Base-by-base conservation (phyloP, 2,888 invertebrate genomes). In the Eupithecia dodoneata region DNA sequence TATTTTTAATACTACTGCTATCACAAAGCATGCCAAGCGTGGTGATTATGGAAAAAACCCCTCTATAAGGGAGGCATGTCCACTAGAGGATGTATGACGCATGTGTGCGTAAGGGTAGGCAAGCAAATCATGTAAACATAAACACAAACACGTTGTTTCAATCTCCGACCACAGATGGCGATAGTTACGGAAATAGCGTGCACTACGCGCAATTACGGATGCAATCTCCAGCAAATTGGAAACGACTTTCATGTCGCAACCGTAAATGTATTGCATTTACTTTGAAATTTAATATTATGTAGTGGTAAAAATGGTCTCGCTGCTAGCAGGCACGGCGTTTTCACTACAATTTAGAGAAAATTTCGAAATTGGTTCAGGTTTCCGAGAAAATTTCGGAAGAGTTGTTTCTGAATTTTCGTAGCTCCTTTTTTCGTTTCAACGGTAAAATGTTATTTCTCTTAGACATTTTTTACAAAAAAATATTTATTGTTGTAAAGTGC, bases 151-250 rank as follows among this genome's bases (percentile, higher is more conserved):
- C 67, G 82, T 70, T 70, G 84, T 86, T 89, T 86, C 85, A 87
- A 87, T 87, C 83, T 83, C 79, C 73, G 83, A 86, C 86, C 87
- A 81, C 88, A 87, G 85, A 86, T 87, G 88, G 84, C 84, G 82
- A 81, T 84, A 85, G 87, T 87, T 88, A 82, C 84, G 86, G 87
- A 89, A 88, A 90, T 91, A 87, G 87, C 90, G 88, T 88, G 88
- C 84, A 80, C 81, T 80, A 82, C 85, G 84, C 83, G 87, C 85
- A 87, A 88, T 89, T 88, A 79, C 80, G 79, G 74, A 80, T 80
- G 81, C 87, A 88, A 88, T 88, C 85, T 87, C 83, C 75, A 76
- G 77, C 78, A 79, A 78, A 76, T 81, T 79, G 79, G 76, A 76
- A 73, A 76, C 74, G 77, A 75, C 72, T 80, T 77, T 82, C 80